Evolutionary conservation across 2,113 vertebrate species (phyloP).

Genomic region (Mirza zaza): DNA sequence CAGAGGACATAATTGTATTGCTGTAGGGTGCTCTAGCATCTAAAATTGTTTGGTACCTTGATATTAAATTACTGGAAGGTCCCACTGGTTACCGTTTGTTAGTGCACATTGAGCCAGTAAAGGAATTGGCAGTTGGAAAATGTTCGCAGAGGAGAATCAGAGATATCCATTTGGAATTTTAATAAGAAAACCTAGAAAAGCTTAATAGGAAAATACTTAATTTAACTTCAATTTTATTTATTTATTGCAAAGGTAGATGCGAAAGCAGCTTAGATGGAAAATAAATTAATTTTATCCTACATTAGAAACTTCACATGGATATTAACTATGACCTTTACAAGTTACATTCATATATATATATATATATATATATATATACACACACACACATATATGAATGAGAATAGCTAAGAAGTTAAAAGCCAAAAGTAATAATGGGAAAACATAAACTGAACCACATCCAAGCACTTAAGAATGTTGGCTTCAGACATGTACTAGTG

Average conservation of each 20-base stretch:
- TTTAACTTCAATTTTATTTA: slow-evolving; percentile 17
- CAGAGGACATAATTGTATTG: slow-evolving; percentile 28
- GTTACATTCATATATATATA: not conserved
- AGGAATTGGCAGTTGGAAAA: slow-evolving; percentile 25
- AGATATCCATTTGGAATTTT: slow-evolving; percentile 57
- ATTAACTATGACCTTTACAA: slow-evolving; percentile 33
- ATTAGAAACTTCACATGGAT: not conserved
- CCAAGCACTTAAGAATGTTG: not conserved
- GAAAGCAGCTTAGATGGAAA: slow-evolving; percentile 63
- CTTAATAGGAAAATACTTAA: slow-evolving; percentile 25
- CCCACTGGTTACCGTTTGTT: not conserved
- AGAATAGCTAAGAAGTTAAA: slow-evolving; percentile 26
- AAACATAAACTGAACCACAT: not conserved
- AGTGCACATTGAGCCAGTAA: not conserved
- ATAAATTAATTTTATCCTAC: slow-evolving; percentile 45
- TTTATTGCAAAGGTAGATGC: not conserved
- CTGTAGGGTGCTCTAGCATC: not conserved
- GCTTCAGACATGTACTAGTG: not conserved
- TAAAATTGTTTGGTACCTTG: not conserved
- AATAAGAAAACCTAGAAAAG: slow-evolving; percentile 53
- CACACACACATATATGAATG: not conserved
- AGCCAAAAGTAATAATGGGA: not conserved
- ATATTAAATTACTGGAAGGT: not conserved
- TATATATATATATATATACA: not conserved
- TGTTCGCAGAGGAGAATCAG: slow-evolving; percentile 38